Evolutionary conservation across 2,888 invertebrate genomes (phyloP), one percentile per base, ranked within the genome.

Genomic region (Mimumesa dahlbomi): DNA sequence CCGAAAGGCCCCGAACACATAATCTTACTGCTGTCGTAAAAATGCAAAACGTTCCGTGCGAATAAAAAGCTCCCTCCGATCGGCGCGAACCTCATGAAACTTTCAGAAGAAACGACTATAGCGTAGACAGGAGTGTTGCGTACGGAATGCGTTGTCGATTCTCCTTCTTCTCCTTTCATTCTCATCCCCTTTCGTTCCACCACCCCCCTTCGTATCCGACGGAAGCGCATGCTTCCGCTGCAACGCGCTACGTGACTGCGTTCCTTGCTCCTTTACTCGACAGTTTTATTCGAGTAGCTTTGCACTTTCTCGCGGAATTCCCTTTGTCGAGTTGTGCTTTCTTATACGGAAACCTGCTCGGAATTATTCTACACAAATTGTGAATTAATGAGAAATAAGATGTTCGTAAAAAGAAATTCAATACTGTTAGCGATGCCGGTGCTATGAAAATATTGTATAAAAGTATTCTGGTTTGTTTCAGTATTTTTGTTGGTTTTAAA

Each of bases 11-110:
- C 73, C 71, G 67, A n/a, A 54, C 76, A 66, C 73, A 73, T 79
- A 79, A 79, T 75, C 79, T 77, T 74, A 72, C 69, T 69, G 64
- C 54, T 56, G 71, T 83, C 85, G 83, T 85, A 85, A 85, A 85
- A 85, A 85, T 85, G 83, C 83, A 84, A 85, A 85, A 83, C 77
- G 73, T 71, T 76, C 66, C 72, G 73, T 45, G 77, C 73, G 75
- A 84, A 84, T 85, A 84, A 85, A 85, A 85, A 79, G 78, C 72
- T 62, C 77, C 66, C 63, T 65, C n/a, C 78, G 84, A 83, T 84
- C 82, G 82, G 77, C 70, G 75, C 59, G 79, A 84, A 79, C 56
- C 84, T 84, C 85, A 84, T 85, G 85, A 85, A 85, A 86, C 54
- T 85, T 85, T 85, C 84, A 85, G 66, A 73, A 84, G 79, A 67